Evolutionary conservation across 2,797 vertebrate genomes (phyloP).

Genomic region (Bradypus variegatus): DNA sequence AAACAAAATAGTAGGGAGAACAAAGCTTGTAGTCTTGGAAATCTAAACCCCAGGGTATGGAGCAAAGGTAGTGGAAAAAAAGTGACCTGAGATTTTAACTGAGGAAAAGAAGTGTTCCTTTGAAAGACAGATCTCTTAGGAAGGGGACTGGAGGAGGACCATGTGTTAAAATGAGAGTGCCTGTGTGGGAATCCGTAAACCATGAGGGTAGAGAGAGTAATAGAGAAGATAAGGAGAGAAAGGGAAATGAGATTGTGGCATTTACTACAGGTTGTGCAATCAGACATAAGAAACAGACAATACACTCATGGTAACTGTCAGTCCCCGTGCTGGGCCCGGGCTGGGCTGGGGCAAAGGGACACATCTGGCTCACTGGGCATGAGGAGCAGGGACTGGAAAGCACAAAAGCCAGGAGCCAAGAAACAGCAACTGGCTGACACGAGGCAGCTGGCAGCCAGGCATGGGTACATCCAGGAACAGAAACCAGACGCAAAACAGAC

Average conservation of each 20-base stretch:
- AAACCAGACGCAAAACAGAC: not conserved
- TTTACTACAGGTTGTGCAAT: not conserved
- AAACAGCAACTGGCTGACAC: not conserved
- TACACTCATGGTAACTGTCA: not conserved
- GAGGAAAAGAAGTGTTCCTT: not conserved
- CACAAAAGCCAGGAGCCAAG: not conserved
- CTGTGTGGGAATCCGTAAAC: not conserved
- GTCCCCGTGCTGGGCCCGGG: not conserved
- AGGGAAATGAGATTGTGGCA: not conserved
- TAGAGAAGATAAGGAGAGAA: not conserved
- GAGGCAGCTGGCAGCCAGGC: not conserved
- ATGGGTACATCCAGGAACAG: fast-evolving
- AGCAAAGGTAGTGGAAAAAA: not conserved
- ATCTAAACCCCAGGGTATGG: not conserved
- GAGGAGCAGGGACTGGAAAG: not conserved
- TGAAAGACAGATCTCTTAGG: not conserved
- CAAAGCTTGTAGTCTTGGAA: not conserved
- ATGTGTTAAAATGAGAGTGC: fast-evolving
- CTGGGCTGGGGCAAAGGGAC: not conserved
- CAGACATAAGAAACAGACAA: not conserved
- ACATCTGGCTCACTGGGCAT: not conserved
- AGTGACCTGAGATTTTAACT: not conserved
- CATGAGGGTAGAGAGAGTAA: not conserved
- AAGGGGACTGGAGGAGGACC: not conserved
- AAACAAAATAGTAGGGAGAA: not conserved